Percentiles rank a stretch among this genome's conserved stretches.
These are phyloP conservation scores for Dicyrtomina minuta DNA, from an alignment of 2,888 invertebrate genomes.

Conservation along the genomic window DNA sequence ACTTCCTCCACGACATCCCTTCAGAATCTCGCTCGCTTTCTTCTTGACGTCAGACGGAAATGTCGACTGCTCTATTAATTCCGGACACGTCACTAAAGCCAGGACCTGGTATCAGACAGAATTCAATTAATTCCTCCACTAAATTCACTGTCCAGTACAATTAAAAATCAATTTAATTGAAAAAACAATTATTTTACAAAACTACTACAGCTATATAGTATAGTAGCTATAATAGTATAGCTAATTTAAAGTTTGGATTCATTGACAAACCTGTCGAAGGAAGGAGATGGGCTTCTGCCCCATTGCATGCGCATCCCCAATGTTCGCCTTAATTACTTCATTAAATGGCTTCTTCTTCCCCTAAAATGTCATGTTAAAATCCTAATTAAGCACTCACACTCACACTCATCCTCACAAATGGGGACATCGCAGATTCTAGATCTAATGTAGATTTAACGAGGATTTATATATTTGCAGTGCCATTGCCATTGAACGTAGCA, in stretches of 20 bases:
- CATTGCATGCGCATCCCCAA: slow-evolving; percentile 99
- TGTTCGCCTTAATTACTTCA: slow-evolving; percentile 91
- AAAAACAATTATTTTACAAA: not conserved
- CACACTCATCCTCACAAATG: too few species aligned
- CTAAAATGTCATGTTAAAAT: too few species aligned
- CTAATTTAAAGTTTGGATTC: too few species aligned
- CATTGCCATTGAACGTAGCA: too few species aligned
- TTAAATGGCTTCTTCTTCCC: slow-evolving; percentile 84
- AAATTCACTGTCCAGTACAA: not conserved
- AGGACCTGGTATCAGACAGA: slow-evolving; percentile 67
- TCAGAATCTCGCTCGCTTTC: slow-evolving; percentile 68
- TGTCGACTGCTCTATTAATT: slow-evolving; percentile 68
- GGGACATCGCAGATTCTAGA: too few species aligned
- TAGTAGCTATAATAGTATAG: too few species aligned
- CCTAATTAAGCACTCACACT: too few species aligned
- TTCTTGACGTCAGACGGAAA: slow-evolving; percentile 83
- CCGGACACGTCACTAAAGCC: slow-evolving; percentile 73
- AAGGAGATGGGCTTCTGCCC: slow-evolving; percentile 93
- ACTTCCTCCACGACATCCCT: slow-evolving; percentile 73
- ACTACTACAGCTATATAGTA: too few species aligned
- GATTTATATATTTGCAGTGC: too few species aligned
- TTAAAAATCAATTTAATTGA: not conserved
- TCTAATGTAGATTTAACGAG: too few species aligned
- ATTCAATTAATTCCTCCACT: not conserved
- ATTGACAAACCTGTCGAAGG: slow-evolving; percentile 74